Evolutionary conservation across 2,888 invertebrate species (phyloP).

Genomic region (Tenodera sinensis): DNA sequence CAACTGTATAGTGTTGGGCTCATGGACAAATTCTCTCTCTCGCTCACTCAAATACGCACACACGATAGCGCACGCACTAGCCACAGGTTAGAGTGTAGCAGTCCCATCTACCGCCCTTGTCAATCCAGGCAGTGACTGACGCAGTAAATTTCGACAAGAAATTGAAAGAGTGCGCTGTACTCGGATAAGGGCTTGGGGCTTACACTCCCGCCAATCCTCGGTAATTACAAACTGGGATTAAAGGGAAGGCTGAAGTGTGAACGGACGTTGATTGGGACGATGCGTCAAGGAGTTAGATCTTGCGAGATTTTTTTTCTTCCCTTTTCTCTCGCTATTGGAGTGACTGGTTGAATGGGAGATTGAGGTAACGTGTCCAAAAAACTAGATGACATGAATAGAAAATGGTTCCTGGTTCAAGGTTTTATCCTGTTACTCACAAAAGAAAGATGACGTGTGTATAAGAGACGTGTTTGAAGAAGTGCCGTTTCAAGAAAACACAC

Average conservation of each 20-base stretch:
- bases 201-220: conserved; percentile 4
- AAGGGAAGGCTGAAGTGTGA: not conserved
- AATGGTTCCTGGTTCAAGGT: not conserved
- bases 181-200: not conserved
- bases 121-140: not conserved
- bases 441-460: too few species aligned
- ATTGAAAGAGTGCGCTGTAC: not conserved
- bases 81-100: too few species aligned
- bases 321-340: not conserved
- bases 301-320: not conserved
- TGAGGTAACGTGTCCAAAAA: not conserved
- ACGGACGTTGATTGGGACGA: conserved; percentile 2
- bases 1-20: too few species aligned
- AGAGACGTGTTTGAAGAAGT: too few species aligned
- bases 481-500: too few species aligned
- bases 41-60: too few species aligned
- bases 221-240: conserved; percentile 16
- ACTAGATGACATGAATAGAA: not conserved
- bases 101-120: not conserved
- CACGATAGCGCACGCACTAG: too few species aligned
- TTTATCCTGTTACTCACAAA: not conserved
- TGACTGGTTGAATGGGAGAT: not conserved
- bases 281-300: not conserved
- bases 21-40: too few species aligned
- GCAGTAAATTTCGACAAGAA: conserved; percentile 14